Percentiles rank a stretch among this genome's conserved stretches.
Conservation (phyloP, 2,113 vertebrate genomes). For the Micronycteris hirsuta region DNA sequence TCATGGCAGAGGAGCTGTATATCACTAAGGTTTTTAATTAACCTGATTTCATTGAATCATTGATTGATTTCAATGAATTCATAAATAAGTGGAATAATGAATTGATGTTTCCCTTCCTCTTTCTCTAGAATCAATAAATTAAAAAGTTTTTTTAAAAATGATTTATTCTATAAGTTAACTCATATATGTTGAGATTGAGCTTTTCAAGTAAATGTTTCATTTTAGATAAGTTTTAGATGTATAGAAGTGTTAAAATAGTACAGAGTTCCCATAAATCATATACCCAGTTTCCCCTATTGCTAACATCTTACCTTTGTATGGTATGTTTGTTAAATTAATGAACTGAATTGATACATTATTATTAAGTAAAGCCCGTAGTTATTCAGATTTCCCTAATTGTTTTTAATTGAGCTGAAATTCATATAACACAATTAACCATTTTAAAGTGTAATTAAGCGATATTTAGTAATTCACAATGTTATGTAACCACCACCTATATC, state of each 20-base stretch:
- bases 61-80: no score
- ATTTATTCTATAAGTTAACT: neutral
- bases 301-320: neutral
- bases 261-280: neutral
- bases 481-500: neutral
- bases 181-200: neutral
- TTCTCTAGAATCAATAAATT: no score
- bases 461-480: neutral
- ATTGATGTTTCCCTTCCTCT: no score
- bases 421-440: neutral
- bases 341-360: neutral
- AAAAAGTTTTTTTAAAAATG: neutral
- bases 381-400: neutral
- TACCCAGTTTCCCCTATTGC: neutral
- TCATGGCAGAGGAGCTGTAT: neutral
- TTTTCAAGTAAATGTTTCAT: neutral
- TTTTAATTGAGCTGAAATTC: neutral
- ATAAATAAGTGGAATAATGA: no score
- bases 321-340: neutral
- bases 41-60: neutral
- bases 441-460: neutral
- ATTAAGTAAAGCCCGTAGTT: neutral
- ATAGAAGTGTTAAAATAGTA: neutral
- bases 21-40: constrained; percentile 19
- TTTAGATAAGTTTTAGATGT: neutral